These are phyloP conservation scores for Apeira syringaria DNA, from an alignment of 2,888 invertebrate genomes.

Conservation along the genomic window DNA sequence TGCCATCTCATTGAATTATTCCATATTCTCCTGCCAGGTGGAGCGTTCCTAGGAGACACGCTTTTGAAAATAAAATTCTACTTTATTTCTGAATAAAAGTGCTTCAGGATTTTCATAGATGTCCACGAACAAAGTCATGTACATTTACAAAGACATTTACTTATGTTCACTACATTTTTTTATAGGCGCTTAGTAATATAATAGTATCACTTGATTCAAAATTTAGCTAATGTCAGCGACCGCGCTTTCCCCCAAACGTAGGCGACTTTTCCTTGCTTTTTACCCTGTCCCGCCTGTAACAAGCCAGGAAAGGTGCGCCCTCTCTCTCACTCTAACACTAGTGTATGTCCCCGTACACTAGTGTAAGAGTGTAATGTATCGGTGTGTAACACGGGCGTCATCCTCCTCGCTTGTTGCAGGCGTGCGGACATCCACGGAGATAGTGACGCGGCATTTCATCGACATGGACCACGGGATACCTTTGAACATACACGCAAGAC, in stretches of 20 bases:
- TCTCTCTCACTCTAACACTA: constrained; percentile 16
- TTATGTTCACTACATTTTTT: too few species aligned
- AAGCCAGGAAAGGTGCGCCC: constrained; percentile 81
- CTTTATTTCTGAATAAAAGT: too few species aligned
- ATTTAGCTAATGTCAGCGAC: too few species aligned
- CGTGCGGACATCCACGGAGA: constrained; percentile 73
- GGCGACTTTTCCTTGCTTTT: constrained; percentile 80
- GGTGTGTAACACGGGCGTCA: constrained; percentile 16
- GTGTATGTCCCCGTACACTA: constrained; percentile 34
- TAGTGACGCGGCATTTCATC: constrained; percentile 76
- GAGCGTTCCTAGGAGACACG: too few species aligned
- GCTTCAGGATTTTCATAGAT: too few species aligned
- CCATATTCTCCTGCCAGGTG: too few species aligned
- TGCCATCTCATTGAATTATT: too few species aligned
- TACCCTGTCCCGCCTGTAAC: constrained; percentile 61
- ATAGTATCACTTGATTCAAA: too few species aligned
- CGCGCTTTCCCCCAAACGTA: constrained; percentile 3
- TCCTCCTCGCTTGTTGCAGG: constrained; percentile 79
- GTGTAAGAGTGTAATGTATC: constrained; percentile 4
- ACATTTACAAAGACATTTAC: too few species aligned
- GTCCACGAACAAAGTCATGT: too few species aligned
- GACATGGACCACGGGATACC: constrained; percentile 76
- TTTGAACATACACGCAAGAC: constrained; percentile 70
- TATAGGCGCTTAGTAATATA: too few species aligned
- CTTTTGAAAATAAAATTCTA: too few species aligned